Base-by-base conservation (phyloP, 2,888 invertebrate species). In the Mythimna pallens region DNA sequence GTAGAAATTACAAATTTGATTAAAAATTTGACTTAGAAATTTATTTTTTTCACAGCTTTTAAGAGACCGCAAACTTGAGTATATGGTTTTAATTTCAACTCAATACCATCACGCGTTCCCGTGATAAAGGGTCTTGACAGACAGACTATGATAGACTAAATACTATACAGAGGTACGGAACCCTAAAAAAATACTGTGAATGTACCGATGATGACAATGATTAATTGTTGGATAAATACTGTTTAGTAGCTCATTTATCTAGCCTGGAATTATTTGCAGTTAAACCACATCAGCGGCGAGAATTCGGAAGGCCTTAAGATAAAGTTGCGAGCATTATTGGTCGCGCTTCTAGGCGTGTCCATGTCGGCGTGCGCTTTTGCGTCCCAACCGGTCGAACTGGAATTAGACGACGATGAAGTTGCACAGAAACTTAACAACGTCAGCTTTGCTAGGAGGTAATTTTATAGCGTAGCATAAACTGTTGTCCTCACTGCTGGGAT, bases 311-410 rank as follows among this genome's bases (percentile, higher is more conserved):
- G 92, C 2, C 78, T 93, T 17, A 90, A 92, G 9, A 88, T 94
- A 81, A 92, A 92, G 68, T 84, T 95, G 20, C 92, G 95, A 6
- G 94, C 95, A 4, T 88, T 96, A 17, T 83, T 96, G 54, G 95
- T 95, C 6, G 96, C 95, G 1, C 85, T 96, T 22, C 89, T 96
- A 4, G 96, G 96, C 0, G 90, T 96, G 36, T 96, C 96, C 8
- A 93, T 96, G 95, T 95, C 96, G 1, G 93, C 93, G 43, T 96
- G 95, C 61, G 95, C 95, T 3, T 93, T 95, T 71, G 94, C 94
- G 4, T 94, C 95, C 12, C 95, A 95, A 75, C 96, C 96, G 0
- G 94, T 94, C 8, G 96, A 96, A 76, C 82, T 96, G 20, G 96
- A 96, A 73, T 85, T 96, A 8, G 94, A 95, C 22, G 95, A 96